These are phyloP conservation scores for Gasterosteus aculeatus DNA, from an alignment of 2,113 vertebrate species.

Conservation along the genomic window DNA sequence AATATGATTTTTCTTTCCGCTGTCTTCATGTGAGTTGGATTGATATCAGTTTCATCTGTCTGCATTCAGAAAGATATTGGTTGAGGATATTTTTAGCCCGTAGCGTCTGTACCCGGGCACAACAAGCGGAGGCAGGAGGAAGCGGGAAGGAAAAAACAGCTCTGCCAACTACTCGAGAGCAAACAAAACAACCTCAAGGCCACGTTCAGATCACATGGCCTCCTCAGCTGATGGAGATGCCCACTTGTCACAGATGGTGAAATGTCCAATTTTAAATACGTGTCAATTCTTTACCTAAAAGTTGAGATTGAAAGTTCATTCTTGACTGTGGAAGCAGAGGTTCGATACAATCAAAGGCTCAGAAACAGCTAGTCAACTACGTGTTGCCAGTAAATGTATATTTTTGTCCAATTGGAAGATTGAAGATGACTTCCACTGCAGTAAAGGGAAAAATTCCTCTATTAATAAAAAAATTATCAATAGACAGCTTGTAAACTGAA, in stretches of 20 bases:
- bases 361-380: neutral
- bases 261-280: neutral
- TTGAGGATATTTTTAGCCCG: constrained; percentile 10
- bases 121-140: neutral
- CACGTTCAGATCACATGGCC: neutral
- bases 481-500: neutral
- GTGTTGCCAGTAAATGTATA: neutral
- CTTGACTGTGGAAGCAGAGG: neutral
- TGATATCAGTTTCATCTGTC: constrained; percentile 36
- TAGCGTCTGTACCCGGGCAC: neutral
- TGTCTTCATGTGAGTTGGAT: constrained; percentile 21
- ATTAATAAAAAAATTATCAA: neutral
- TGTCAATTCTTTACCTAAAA: neutral
- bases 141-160: neutral
- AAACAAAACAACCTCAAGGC: neutral
- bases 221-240: neutral
- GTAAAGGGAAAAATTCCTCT: neutral
- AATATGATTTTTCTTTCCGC: constrained; percentile 8
- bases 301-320: neutral
- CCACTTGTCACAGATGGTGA: neutral
- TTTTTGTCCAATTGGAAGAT: neutral
- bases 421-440: neutral
- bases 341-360: neutral
- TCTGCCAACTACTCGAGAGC: neutral
- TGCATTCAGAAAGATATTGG: constrained; percentile 31